Evolutionary conservation across 2,888 invertebrate genomes (phyloP), one percentile per base, ranked within the genome.

Genomic region (Dicranocentrus wangi): DNA sequence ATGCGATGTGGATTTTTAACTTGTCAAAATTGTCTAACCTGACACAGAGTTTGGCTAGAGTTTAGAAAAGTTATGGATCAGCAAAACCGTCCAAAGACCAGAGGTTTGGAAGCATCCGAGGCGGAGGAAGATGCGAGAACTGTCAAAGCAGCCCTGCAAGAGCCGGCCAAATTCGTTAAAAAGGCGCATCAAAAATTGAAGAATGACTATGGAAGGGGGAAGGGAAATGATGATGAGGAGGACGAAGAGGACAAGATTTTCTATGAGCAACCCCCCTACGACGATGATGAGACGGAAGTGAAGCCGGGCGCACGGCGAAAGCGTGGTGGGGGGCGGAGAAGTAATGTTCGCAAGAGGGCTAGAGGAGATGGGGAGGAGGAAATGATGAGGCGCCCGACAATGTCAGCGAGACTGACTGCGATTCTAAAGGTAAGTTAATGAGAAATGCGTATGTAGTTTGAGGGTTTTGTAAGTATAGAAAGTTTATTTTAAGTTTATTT

Each of bases 121-220:
- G 79, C 79, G 10, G 79, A 80, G 7, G 79, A 72, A 42, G 79
- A 80, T 19, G 66, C 72, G 7, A 80, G 68, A 23, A 15, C 60
- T 2, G 23, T 80, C 1, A 65, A 72, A 53, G 72, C 68, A 3
- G 79, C 79, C 0, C 28, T 80, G 13, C 60, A 66, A 17, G 72
- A 80, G 21, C 72, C 68, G 1, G 27, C 58, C 7, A 72, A 68
- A 43, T 43, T 47, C 42, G 23, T 69, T 2, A 79, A 79, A 23
- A 71, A 27, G 17, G 63, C 55, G 13, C 66, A 66, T 19, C 78
- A 79, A 25, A 79, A 79, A 23, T 27, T 77, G 17, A 69, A 47
- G 32, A 21, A 39, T 7, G 70, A 82, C 13, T 73, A 68, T 68
- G 71, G 76, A 10, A 65, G 65, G 23, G 69, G 53, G 15, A 63